Evolutionary conservation across 2,113 vertebrate species (phyloP), one percentile per base, ranked within the genome.

Genomic region (Empidonax traillii): DNA sequence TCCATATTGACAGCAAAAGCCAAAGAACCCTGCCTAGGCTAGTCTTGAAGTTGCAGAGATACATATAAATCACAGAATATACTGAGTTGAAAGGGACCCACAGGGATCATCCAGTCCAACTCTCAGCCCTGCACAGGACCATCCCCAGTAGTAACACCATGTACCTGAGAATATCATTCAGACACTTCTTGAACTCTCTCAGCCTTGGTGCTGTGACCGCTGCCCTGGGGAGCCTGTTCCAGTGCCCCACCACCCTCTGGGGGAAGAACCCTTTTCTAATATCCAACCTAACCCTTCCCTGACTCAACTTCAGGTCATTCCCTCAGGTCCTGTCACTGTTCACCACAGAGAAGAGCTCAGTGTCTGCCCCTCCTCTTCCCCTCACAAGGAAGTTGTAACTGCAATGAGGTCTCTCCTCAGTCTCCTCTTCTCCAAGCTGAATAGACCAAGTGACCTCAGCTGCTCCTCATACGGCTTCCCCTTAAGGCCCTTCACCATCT

Each of bases 1-100:
- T 94, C n/a, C 82, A 69, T 19, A 18, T 17, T 59, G 74, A 91
- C 72, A 95, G 74, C 31, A 88, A 88, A 95, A 93, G 51, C 25
- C 66, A 94, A 93, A 95, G 78, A 89, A 61, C 9, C 58, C 66
- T 76, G n/a, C 78, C 75, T 79, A 85, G 31, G 46, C 62, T 66
- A 91, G 58, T 68, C 41, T 43, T 82, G 37, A 46, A 66, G n/a
- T 12, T 83, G 53, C 49, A 92, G 44, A 63, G 46, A 90, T 24
- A 27, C 4, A 5, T 28, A 84, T 46, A 78, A 89, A 87, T 49
- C 58, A 59, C n/a, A 59, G 58, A 59, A 37, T 24, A 59, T 10
- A 14, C 56, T 25, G 23, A 25, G n/a, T 37, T 59, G 23, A 9
- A 59, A 37, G 58, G 23, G n/a, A 37, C 58, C 15, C 14, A 37